These are phyloP conservation scores for Aspidoscelis tigris DNA, from an alignment of 2,113 vertebrate species.

Conservation along the genomic window DNA sequence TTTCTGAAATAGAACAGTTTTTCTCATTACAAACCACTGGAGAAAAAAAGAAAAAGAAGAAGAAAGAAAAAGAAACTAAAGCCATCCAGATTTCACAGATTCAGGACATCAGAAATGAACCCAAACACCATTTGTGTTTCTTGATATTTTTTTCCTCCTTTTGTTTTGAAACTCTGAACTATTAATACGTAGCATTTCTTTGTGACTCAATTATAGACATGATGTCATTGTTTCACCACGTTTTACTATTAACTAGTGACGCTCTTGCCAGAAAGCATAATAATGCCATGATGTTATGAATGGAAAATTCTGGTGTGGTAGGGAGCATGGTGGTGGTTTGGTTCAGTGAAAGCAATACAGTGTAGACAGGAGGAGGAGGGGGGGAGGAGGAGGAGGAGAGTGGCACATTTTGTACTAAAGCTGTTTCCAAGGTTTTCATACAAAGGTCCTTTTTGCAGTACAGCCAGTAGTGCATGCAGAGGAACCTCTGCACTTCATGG, in stretches of 20 bases:
- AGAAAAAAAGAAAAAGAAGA: background rate
- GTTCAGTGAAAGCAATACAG: slow-evolving; percentile 20
- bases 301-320: slow-evolving; percentile 18
- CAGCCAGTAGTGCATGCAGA: too few relatives aligned
- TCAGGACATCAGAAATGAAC: slow-evolving; percentile 45
- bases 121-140: slow-evolving; percentile 28
- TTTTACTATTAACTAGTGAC: slow-evolving; percentile 62
- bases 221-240: slow-evolving; percentile 61
- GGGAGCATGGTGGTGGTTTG: slow-evolving; percentile 13
- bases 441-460: too few relatives aligned
- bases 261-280: slow-evolving; percentile 52
- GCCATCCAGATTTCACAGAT: slow-evolving; percentile 39
- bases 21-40: slow-evolving; percentile 38
- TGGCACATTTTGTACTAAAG: background rate
- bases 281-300: slow-evolving; percentile 25
- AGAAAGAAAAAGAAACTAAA: slow-evolving; percentile 19
- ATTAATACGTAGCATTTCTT: slow-evolving; percentile 61
- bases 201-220: slow-evolving; percentile 65
- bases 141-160: slow-evolving; percentile 39
- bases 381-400: too few relatives aligned
- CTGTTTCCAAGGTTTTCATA: background rate
- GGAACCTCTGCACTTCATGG: too few relatives aligned
- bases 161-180: slow-evolving; percentile 25
- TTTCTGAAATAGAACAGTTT: slow-evolving; percentile 58
- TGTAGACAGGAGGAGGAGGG: too few relatives aligned